These are phyloP conservation scores for Holacanthella duospinosa DNA, from an alignment of 2,888 invertebrate genomes.

Conservation along the genomic window DNA sequence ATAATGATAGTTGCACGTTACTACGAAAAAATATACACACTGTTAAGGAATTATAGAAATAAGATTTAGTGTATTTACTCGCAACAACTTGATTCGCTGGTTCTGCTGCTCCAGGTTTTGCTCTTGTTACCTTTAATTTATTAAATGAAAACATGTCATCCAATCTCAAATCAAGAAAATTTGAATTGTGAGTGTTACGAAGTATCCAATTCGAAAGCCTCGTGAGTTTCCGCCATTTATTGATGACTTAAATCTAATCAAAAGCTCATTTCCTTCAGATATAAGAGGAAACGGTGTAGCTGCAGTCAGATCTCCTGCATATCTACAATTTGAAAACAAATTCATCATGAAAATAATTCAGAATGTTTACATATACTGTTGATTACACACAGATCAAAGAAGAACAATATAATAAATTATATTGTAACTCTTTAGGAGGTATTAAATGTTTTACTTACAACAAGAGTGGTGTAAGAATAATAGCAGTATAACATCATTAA, in stretches of 20 bases:
- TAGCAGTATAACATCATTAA: too few relatives aligned
- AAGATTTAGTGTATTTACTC: background rate
- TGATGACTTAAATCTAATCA: constrained; percentile 3
- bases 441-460: too few relatives aligned
- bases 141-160: background rate
- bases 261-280: background rate
- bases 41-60: background rate
- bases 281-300: background rate
- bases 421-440: too few relatives aligned
- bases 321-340: background rate
- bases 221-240: background rate
- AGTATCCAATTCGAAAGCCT: constrained; percentile 6
- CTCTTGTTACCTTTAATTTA: background rate
- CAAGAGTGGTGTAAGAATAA: too few relatives aligned
- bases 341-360: too few relatives aligned
- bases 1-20: background rate
- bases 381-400: too few relatives aligned
- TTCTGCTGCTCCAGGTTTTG: background rate
- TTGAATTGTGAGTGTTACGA: background rate
- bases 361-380: too few relatives aligned
- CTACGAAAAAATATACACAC: background rate
- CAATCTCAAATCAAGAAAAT: too few relatives aligned
- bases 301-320: background rate
- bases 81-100: background rate
- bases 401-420: too few relatives aligned